Conservation (phyloP, 2,888 invertebrate genomes). For the Philereme transversata region DNA sequence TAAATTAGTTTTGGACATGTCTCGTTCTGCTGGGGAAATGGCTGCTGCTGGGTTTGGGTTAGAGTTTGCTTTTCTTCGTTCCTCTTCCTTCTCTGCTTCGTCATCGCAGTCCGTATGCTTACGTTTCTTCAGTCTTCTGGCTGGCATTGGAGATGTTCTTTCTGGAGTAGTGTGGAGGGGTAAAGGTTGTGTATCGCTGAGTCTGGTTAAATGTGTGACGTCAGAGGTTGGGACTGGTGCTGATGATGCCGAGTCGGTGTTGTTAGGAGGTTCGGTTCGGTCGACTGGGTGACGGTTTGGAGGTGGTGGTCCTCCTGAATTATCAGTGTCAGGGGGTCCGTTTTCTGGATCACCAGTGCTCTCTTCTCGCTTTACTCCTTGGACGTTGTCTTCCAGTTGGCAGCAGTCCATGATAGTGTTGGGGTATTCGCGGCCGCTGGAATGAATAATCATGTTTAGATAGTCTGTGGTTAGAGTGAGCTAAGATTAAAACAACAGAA, state of each 20-base stretch:
- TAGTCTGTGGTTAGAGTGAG: neutral
- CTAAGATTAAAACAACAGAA: no score
- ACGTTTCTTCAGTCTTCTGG: constrained; percentile 83
- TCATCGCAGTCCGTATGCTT: constrained; percentile 78
- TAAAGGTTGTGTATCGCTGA: constrained; percentile 71
- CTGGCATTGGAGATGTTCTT: constrained; percentile 85
- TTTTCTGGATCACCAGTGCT: constrained; percentile 92
- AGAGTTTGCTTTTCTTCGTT: constrained; percentile 64
- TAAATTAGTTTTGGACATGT: constrained; percentile 68
- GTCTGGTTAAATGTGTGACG: constrained; percentile 75
- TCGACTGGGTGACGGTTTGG: constrained; percentile 68
- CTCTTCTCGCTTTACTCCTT: constrained; percentile 93
- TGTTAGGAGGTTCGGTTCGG: constrained; percentile 69
- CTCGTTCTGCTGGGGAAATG: constrained; percentile 73
- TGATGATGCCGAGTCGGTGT: constrained; percentile 69
- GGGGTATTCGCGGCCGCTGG: constrained; percentile 93
- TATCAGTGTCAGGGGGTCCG: constrained; percentile 94
- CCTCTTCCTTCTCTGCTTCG: constrained; percentile 73
- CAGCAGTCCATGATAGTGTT: constrained; percentile 97
- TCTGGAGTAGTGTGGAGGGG: constrained; percentile 72
- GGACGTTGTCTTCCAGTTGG: constrained; percentile 93
- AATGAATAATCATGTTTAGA: constrained; percentile 5
- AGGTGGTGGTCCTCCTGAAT: constrained; percentile 70
- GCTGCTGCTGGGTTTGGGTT: constrained; percentile 74
- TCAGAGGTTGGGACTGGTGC: constrained; percentile 74